A percentile compares a stretch with the other conserved stretches of the same genome.
phyloP scores from a whole-genome alignment of 2,888 invertebrate genomes.

The Endomychus coccineus region DNA sequence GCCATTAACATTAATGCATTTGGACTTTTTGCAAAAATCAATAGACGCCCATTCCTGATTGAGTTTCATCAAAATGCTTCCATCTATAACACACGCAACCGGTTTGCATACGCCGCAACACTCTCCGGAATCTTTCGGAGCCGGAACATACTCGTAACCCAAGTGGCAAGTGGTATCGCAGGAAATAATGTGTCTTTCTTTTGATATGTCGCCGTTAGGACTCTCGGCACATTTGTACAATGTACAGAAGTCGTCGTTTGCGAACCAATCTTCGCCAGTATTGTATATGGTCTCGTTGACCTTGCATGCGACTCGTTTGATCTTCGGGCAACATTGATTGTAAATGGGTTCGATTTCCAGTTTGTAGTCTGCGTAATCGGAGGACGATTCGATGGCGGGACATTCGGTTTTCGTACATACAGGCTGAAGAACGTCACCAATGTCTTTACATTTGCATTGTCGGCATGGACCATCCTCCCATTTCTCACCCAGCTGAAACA shows the following conservation, averaged over 20 bases:
- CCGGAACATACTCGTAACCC: slow-evolving; percentile 51
- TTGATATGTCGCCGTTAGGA: slow-evolving; percentile 47
- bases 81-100: slow-evolving; percentile 49
- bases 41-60: slow-evolving; percentile 54
- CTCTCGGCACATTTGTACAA: slow-evolving; percentile 47
- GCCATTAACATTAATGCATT: slow-evolving; percentile 50
- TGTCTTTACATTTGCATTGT: slow-evolving; percentile 51
- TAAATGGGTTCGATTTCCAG: slow-evolving; percentile 48
- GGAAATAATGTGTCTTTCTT: slow-evolving; percentile 47
- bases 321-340: slow-evolving; percentile 58
- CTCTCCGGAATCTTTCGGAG: slow-evolving; percentile 38
- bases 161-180: slow-evolving; percentile 47
- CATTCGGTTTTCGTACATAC: slow-evolving; percentile 52
- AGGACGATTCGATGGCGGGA: slow-evolving; percentile 38
- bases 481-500: slow-evolving; percentile 48
- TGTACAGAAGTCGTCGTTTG: slow-evolving; percentile 49
- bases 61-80: slow-evolving; percentile 42
- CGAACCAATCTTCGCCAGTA: slow-evolving; percentile 55
- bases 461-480: slow-evolving; percentile 70
- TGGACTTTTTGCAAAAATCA: slow-evolving; percentile 56
- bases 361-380: slow-evolving; percentile 50
- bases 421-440: slow-evolving; percentile 35
- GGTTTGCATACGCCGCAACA: slow-evolving; percentile 63
- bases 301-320: slow-evolving; percentile 53
- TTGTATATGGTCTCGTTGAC: slow-evolving; percentile 39